Evolutionary conservation across 2,888 invertebrate genomes (phyloP).

Genomic region (Pomacea canaliculata): DNA sequence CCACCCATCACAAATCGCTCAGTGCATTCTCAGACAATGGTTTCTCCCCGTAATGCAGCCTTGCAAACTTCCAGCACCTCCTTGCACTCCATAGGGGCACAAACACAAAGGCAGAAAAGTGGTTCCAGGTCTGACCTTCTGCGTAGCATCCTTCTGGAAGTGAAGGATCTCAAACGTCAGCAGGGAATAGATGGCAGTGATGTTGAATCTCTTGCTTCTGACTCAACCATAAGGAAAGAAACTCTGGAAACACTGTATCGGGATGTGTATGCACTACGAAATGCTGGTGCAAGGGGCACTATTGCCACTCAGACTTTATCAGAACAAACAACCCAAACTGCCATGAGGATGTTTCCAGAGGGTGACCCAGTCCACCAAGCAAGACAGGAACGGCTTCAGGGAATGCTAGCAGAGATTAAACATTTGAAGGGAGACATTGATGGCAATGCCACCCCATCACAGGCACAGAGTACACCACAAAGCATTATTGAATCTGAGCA

Average conservation of each 20-base stretch:
- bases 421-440: conserved; percentile 48
- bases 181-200: conserved; percentile 51
- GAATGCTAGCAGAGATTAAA: conserved; percentile 54
- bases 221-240: conserved; percentile 50
- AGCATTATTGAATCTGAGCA: conserved; percentile 31
- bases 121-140: conserved; percentile 52
- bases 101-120: conserved; percentile 48
- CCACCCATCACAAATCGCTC: conserved; percentile 39
- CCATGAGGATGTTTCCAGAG: conserved; percentile 52
- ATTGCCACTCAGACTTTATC: conserved; percentile 51
- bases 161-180: conserved; percentile 58
- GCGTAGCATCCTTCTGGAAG: conserved; percentile 55
- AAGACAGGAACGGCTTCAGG: conserved; percentile 50
- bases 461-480: conserved; percentile 29
- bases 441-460: conserved; percentile 32
- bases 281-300: conserved; percentile 48
- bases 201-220: conserved; percentile 48
- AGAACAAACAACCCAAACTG: conserved; percentile 59
- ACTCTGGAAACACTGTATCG: conserved; percentile 48
- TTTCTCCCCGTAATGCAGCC: conserved; percentile 31
- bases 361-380: conserved; percentile 49
- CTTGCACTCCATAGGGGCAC: conserved; percentile 55
- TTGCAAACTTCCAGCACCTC: conserved; percentile 51
- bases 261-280: conserved; percentile 50
- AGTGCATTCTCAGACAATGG: conserved; percentile 50